Evolutionary conservation across 2,113 vertebrate species (phyloP), one percentile per base, ranked within the genome.

Genomic region (Myanophis thanlyinensis): DNA sequence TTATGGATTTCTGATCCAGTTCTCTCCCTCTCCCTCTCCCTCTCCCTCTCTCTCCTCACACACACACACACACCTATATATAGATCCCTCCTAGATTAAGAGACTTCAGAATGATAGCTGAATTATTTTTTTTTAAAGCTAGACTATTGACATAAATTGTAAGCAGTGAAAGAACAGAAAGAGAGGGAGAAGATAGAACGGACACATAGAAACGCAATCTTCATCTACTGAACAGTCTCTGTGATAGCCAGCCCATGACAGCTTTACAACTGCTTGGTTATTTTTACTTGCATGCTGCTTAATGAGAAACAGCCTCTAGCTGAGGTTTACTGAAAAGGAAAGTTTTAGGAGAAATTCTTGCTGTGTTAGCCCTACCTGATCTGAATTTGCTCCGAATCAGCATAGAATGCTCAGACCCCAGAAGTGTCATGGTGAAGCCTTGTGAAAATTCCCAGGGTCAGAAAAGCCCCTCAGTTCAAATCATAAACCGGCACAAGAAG

Each of bases 341-440:
- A 97, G 96, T 93, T 96, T 92, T 47, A 96, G 94, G 93, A 97
- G 95, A 96, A 97, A 95, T 89, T 93, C 93, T 92, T 93, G 94
- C 25, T 85, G 95, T 92, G 80, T 97, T 96, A 94, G 94, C 97
- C 99, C 98, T 98, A 99, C 99, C 99, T 99, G 99, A 99, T 99
- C 99, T 98, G 97, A 99, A 99, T 98, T 99, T 99, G 98, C 98
- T 99, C 98, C 99, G 98, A 97, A 99, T 99, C 97, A 99, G 98
- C 97, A 99, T 97, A 95, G 99, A 99, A 97, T 99, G 99, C 96
- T 99, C 99, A 95, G 99, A 99, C 96, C 99, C 98, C 98, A 99
- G 98, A 92, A 99, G 98, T 96, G 99, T 99, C 99, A 99, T 99
- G 98, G 95, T 98, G 98, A 97, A 98, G 97, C 94, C 98, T 95